phyloP scores from a whole-genome alignment of 2,888 invertebrate species.

The Nemotelus nigrinus region DNA sequence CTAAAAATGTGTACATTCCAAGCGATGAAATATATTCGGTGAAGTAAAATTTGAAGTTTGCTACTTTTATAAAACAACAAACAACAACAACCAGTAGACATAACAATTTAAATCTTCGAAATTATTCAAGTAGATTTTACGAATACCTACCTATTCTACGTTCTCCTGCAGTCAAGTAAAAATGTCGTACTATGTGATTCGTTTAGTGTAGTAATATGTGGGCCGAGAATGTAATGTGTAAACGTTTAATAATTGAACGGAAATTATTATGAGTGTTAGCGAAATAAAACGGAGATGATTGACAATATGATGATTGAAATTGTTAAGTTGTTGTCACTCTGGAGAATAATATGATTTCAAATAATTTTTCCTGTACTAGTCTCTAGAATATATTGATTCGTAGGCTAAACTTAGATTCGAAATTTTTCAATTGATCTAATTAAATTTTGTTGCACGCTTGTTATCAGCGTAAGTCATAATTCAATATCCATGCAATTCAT shows the following conservation, averaged over 20 bases:
- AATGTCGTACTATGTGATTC: conserved; percentile 14
- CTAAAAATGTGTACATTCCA: conserved; percentile 27
- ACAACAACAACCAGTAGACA: neutral
- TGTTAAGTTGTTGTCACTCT: neutral
- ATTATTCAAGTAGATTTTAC: no score
- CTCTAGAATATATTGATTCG: conserved; percentile 8
- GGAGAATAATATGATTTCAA: neutral
- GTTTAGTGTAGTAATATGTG: neutral
- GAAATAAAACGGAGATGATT: neutral
- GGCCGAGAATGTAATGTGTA: no score
- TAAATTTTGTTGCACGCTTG: conserved; percentile 11
- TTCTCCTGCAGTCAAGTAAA: conserved; percentile 10
- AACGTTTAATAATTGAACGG: neutral
- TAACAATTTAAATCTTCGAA: neutral
- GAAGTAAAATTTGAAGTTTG: conserved; percentile 15
- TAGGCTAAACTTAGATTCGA: neutral
- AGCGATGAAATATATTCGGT: conserved; percentile 14
- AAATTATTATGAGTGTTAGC: neutral
- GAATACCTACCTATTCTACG: neutral
- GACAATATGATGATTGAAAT: neutral
- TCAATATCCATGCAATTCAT: neutral
- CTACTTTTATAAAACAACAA: conserved; percentile 31
- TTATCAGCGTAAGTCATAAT: neutral
- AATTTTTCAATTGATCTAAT: neutral
- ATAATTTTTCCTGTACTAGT: conserved; percentile 21